Percentiles rank a stretch among this genome's conserved stretches.
Evolutionary conservation across 2,797 vertebrate genomes (phyloP).

Genomic region (Propithecus deckenii): DNA sequence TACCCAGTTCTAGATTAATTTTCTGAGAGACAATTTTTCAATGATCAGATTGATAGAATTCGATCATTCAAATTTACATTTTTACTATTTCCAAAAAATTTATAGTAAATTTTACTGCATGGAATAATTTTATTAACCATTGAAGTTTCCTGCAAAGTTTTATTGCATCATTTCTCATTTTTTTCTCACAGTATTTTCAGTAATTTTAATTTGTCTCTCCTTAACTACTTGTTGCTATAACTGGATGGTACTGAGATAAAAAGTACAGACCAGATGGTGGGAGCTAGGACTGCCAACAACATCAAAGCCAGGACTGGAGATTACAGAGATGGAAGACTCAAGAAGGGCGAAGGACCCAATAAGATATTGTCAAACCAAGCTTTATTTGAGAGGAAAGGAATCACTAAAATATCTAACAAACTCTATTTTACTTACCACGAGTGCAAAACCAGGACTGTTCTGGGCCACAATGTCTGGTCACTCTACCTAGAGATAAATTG

Average conservation of each 20-base stretch:
- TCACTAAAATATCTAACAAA: neutral
- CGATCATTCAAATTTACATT: neutral
- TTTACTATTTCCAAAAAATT: neutral
- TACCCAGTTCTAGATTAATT: neutral
- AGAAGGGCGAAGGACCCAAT: fast-evolving
- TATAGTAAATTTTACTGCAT: neutral
- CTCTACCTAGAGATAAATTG: neutral
- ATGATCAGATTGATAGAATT: neutral
- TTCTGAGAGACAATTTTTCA: neutral
- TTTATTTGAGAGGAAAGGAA: neutral
- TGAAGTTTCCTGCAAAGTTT: neutral
- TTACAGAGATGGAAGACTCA: neutral
- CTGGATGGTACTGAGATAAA: neutral
- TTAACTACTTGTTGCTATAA: neutral
- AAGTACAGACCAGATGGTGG: neutral
- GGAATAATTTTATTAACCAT: neutral
- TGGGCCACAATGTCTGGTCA: neutral
- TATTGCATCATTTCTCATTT: neutral
- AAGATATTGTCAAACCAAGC: neutral
- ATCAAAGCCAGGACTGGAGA: neutral
- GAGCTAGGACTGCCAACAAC: neutral
- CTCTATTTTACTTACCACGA: neutral
- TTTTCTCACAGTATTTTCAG: neutral
- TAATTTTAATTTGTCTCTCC: neutral
- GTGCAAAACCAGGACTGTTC: neutral